Base-by-base conservation (phyloP, 92 coral and sea anemone species). In the Actinostola sp. region DNA sequence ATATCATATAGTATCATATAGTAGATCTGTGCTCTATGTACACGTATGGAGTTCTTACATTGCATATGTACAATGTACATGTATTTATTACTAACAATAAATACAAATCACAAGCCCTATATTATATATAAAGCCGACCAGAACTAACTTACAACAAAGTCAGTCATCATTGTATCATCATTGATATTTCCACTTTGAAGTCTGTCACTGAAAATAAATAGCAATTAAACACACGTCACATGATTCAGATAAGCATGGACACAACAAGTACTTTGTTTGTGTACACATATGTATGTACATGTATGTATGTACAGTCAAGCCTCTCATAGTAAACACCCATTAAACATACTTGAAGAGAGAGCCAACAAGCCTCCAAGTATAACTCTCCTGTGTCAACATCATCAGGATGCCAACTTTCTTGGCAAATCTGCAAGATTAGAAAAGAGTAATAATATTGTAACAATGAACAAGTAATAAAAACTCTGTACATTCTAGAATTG, bases 331-430 rank as follows among this genome's bases (percentile, higher is more conserved):
- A 48, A 13, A 14, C 16, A 13, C 13, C 21, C 20, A 48, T 23
- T 32, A 2, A 27, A 66, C 87, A 17, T 50, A 92, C 99, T 97
- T 95, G 81, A 78, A 95, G 14, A 95, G 69, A 0, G 92, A 85
- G 58, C 93, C 92, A 65, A 95, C 80, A 29, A 95, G 92, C n/a
- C 97, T 83, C 99, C 99, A 95, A n/a, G 99, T 82, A 84, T 95
- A 95, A 67, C 93, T 88, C 61, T 95, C 99, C 59, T 84, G 89
- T 44, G 88, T 85, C 41, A 92, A 80, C 71, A 78, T 60, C 80
- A 88, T 82, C 73, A 88, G 71, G 21, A 92, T 65, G 38, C 79
- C 81, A 25, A 86, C 89, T 79, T 92, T 92, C 64, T 81, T 88
- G 26, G 89, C 70, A 83, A 95, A 95, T 58, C 99, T 94, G 67